Conservation (phyloP, 2,888 invertebrate species). For the Amphipyra tragopoginis region DNA sequence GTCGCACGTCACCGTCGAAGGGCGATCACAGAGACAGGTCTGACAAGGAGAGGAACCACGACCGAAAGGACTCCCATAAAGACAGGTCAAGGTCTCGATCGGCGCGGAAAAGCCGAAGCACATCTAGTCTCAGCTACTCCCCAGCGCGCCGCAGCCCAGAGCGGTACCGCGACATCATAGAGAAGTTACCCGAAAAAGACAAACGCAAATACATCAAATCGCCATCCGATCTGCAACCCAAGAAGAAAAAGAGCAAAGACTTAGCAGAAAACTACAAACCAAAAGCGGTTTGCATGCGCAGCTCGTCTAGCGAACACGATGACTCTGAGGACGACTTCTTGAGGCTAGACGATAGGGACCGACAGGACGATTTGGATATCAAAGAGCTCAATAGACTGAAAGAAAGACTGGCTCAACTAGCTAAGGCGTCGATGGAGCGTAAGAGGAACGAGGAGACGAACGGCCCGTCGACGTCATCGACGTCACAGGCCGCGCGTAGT, state of each 20-base stretch:
- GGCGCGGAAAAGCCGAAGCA: constrained; percentile 83
- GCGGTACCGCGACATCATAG: constrained; percentile 91
- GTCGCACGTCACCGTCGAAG: constrained; percentile 63
- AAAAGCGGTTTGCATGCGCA: constrained; percentile 88
- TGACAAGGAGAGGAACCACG: constrained; percentile 63
- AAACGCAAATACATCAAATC: constrained; percentile 86
- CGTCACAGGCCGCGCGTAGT: constrained; percentile 56
- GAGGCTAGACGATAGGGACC: constrained; percentile 83
- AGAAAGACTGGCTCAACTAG: constrained; percentile 92
- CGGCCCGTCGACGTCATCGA: constrained; percentile 66
- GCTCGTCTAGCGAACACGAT: constrained; percentile 90
- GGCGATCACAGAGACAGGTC: constrained; percentile 54
- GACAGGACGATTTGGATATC: constrained; percentile 89
- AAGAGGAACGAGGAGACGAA: constrained; percentile 67
- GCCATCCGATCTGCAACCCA: constrained; percentile 79
- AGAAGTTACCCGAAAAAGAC: constrained; percentile 89
- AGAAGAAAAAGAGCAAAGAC: constrained; percentile 72
- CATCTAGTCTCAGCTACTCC: constrained; percentile 92
- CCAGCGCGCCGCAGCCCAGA: constrained; percentile 92
- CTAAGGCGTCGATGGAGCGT: constrained; percentile 90
- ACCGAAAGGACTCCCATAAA: constrained; percentile 63
- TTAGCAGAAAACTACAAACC: constrained; percentile 72
- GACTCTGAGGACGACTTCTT: constrained; percentile 89
- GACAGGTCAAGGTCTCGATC: constrained; percentile 72
- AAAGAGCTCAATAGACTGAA: constrained; percentile 92